A percentile compares a stretch with the other conserved stretches of the same genome.
Evolutionary conservation across 2,888 invertebrate species (phyloP).

Genomic region (Eremobia ochroleuca): DNA sequence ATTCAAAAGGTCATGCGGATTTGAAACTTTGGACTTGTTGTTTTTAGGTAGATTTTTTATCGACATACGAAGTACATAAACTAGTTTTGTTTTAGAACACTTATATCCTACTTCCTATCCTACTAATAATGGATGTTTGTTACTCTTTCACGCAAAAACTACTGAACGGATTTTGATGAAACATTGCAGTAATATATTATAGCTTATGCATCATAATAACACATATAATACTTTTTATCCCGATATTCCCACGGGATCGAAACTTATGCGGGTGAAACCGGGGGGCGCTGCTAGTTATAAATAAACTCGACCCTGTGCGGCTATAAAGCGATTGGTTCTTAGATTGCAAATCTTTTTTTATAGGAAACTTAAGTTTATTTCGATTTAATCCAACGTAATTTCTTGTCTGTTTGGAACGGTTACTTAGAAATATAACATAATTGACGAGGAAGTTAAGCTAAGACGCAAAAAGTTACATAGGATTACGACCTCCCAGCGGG

Average conservation of each 20-base stretch:
- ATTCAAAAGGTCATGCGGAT: neutral
- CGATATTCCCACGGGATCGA: no score
- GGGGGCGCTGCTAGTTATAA: no score
- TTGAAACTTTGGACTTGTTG: neutral
- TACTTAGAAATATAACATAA: neutral
- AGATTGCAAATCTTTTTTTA: neutral
- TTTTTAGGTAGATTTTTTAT: neutral
- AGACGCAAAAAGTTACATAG: slow-evolving; percentile 16
- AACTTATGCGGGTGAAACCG: no score
- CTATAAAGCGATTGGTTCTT: neutral
- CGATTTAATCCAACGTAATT: neutral
- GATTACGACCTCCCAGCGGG: no score
- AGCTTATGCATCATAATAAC: no score
- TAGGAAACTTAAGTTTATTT: neutral
- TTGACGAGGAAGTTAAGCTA: slow-evolving; percentile 28
- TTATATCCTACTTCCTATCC: no score
- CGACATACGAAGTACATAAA: neutral
- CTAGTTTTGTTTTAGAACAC: neutral
- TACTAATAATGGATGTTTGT: no score
- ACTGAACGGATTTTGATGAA: no score
- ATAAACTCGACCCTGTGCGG: neutral
- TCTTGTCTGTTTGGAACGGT: neutral
- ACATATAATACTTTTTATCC: no score
- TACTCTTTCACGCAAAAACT: no score
- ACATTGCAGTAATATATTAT: no score